Conservation (phyloP, 1,140 invertebrate species). For the Drosophila watanabei region DNA sequence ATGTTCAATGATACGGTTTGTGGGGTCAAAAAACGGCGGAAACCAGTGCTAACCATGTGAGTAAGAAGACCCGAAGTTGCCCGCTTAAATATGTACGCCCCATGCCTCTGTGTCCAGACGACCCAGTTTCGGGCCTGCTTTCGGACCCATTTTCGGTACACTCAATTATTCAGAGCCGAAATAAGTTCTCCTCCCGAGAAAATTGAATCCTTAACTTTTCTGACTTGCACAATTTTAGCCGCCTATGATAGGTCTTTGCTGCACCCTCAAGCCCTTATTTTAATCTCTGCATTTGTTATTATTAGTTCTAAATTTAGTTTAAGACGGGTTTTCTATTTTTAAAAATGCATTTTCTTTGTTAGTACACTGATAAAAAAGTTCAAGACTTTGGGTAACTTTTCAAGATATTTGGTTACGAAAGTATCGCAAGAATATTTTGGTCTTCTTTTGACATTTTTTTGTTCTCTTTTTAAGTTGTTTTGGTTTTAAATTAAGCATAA, state of each 20-base stretch:
- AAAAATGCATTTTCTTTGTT: too few relatives aligned
- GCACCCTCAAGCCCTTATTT: neutral
- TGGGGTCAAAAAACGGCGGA: constrained; percentile 1
- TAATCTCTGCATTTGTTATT: too few relatives aligned
- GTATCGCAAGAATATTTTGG: too few relatives aligned
- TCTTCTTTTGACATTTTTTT: too few relatives aligned
- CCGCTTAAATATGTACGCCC: constrained; percentile 31
- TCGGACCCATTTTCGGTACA: neutral
- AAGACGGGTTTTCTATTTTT: too few relatives aligned
- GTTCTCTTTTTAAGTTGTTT: too few relatives aligned
- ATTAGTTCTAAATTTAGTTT: too few relatives aligned
- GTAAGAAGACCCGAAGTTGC: neutral
- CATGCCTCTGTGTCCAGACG: constrained; percentile 11
- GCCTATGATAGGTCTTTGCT: neutral
- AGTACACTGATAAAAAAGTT: too few relatives aligned
- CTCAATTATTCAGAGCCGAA: constrained; percentile 22
- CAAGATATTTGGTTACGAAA: too few relatives aligned
- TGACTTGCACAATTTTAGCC: constrained; percentile 9
- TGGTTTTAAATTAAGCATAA: too few relatives aligned
- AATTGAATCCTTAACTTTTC: neutral
- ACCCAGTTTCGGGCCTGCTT: constrained; percentile 18
- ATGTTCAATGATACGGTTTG: constrained; percentile 9
- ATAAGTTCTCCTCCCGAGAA: constrained; percentile 1
- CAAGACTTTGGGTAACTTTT: too few relatives aligned
- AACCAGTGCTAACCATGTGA: neutral